Conservation (phyloP, 35 echinoderm and acorn worm species). For the Heliocidaris erythrogramma region DNA sequence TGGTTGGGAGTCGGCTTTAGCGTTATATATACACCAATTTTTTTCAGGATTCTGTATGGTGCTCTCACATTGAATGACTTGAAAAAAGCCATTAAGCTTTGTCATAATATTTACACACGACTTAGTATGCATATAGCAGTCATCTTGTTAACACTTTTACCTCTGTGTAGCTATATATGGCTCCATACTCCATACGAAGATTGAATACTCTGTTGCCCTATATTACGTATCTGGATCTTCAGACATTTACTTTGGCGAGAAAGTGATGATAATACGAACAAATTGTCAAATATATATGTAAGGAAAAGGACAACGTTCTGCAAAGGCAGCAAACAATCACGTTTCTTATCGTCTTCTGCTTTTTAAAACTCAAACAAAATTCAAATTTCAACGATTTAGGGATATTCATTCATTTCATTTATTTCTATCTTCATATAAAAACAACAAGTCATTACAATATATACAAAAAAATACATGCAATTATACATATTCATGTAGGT, state of each 20-base stretch:
- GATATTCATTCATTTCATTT: too few relatives aligned
- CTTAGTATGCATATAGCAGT: conserved; percentile 35
- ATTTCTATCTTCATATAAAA: too few relatives aligned
- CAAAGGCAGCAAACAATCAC: too few relatives aligned
- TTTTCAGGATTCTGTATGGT: background rate
- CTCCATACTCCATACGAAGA: background rate
- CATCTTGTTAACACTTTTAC: background rate
- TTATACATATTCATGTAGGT: too few relatives aligned
- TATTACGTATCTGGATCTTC: background rate
- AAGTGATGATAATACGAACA: background rate
- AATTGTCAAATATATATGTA: background rate
- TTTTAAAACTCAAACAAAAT: too few relatives aligned
- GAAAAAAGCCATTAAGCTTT: background rate
- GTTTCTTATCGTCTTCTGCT: too few relatives aligned
- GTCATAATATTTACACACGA: conserved; percentile 20
- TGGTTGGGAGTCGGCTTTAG: background rate
- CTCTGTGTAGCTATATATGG: background rate
- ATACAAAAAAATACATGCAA: too few relatives aligned
- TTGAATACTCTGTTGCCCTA: too few relatives aligned
- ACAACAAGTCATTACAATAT: too few relatives aligned
- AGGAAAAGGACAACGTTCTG: background rate
- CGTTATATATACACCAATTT: background rate
- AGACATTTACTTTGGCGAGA: background rate
- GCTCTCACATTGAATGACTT: background rate
- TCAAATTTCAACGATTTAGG: too few relatives aligned